These are phyloP conservation scores for Callithrix jacchus DNA, from an alignment of 2,113 vertebrate species.

Conservation along the genomic window DNA sequence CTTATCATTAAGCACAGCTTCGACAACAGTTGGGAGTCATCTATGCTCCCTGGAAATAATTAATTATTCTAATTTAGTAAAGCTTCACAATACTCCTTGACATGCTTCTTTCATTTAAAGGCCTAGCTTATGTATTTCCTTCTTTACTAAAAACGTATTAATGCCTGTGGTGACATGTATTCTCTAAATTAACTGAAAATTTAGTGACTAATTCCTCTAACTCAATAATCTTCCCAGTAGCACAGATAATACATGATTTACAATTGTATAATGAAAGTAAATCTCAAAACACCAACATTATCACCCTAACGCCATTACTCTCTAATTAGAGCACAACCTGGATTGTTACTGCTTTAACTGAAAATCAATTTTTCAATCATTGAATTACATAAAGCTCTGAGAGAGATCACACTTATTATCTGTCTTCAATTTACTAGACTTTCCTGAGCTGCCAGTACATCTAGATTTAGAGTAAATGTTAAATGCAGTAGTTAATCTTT, in stretches of 20 bases:
- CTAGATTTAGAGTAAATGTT: slow-evolving; percentile 34
- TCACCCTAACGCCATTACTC: background rate
- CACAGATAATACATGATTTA: background rate
- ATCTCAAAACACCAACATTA: background rate
- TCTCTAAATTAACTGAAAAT: background rate
- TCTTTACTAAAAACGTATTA: background rate
- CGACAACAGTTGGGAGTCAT: background rate
- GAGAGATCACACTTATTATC: background rate
- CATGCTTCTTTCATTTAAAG: background rate
- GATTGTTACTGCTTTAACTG: slow-evolving; percentile 23
- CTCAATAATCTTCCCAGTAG: background rate
- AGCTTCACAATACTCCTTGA: background rate
- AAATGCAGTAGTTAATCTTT: background rate
- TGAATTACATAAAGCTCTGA: background rate
- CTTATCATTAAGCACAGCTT: background rate
- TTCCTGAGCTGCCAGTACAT: background rate
- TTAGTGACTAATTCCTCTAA: background rate
- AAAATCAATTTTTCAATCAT: slow-evolving; percentile 43
- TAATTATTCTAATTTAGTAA: background rate
- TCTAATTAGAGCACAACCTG: slow-evolving; percentile 22
- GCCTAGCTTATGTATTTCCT: background rate
- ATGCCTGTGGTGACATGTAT: background rate
- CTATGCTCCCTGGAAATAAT: background rate
- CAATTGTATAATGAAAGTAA: background rate
- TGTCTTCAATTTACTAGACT: background rate